Evolutionary conservation across 2,888 invertebrate species (phyloP).

Genomic region (Electrophaes corylata): DNA sequence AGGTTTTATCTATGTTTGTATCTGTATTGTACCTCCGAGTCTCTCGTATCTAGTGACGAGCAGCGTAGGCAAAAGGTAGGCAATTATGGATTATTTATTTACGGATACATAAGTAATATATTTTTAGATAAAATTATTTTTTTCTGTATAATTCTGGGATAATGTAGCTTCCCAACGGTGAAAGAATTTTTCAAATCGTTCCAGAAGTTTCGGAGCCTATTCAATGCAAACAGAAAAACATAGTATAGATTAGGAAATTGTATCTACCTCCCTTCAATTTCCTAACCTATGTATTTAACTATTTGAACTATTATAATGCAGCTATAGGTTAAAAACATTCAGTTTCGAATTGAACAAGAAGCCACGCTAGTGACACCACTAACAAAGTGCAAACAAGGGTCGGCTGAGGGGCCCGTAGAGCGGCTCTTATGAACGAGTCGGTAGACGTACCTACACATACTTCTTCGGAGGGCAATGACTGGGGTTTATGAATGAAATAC

Average conservation of each 20-base stretch:
- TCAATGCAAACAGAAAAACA: no score
- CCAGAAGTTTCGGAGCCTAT: no score
- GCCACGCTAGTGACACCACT: constrained; percentile 29
- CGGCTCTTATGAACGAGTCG: constrained; percentile 26
- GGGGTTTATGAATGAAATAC: constrained; percentile 20
- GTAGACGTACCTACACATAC: constrained; percentile 4
- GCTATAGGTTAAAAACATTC: background rate
- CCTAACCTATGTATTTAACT: no score
- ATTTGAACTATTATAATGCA: no score
- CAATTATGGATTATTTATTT: background rate
- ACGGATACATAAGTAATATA: background rate
- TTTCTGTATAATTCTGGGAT: background rate
- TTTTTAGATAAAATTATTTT: background rate
- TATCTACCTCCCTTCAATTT: no score
- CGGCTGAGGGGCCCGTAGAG: constrained; percentile 27
- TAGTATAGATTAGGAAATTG: no score
- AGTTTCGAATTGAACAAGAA: constrained; percentile 19
- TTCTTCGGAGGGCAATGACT: constrained; percentile 32
- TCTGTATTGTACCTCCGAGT: constrained; percentile 28
- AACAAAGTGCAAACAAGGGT: constrained; percentile 39
- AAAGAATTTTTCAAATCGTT: no score
- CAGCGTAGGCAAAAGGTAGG: no score
- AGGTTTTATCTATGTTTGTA: constrained; percentile 30
- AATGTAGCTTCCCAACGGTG: no score
- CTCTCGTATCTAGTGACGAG: constrained; percentile 6